These are phyloP conservation scores for Argyrosomus regius DNA, from an alignment of 2,797 vertebrate species.

Conservation along the genomic window DNA sequence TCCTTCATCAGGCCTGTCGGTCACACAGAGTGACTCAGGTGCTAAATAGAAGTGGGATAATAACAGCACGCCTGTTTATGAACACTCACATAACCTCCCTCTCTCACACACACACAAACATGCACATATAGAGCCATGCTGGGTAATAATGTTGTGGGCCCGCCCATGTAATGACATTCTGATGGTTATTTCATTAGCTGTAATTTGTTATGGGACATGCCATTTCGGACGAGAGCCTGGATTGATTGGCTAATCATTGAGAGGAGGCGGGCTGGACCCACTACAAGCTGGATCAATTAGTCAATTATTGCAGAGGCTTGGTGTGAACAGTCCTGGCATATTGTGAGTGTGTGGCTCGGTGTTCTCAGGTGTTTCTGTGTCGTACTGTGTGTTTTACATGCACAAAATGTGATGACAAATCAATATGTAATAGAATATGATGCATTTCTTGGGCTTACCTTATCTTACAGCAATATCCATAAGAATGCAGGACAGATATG, in stretches of 20 bases:
- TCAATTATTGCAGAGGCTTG: conserved; percentile 70
- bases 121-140: conserved; percentile 61
- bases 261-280: conserved; percentile 73
- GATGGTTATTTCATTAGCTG: conserved; percentile 89
- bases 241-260: conserved; percentile 81
- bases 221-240: conserved; percentile 82
- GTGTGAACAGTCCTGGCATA: conserved; percentile 55
- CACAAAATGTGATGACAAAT: neutral
- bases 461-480: neutral
- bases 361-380: conserved; percentile 29
- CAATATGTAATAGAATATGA: neutral
- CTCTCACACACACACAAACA: conserved; percentile 32
- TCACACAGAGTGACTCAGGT: conserved; percentile 75
- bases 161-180: conserved; percentile 83
- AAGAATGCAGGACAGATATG: neutral
- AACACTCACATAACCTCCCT: conserved; percentile 42
- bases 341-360: conserved; percentile 21
- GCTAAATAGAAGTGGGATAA: conserved; percentile 64
- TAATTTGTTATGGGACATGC: conserved; percentile 88
- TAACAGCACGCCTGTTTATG: conserved; percentile 52
- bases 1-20: conserved; percentile 46
- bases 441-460: neutral
- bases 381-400: conserved; percentile 10
- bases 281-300: conserved; percentile 77
- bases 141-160: conserved; percentile 75